Base-by-base conservation (phyloP, 2,888 invertebrate species). In the Habrosyne pyritoides region DNA sequence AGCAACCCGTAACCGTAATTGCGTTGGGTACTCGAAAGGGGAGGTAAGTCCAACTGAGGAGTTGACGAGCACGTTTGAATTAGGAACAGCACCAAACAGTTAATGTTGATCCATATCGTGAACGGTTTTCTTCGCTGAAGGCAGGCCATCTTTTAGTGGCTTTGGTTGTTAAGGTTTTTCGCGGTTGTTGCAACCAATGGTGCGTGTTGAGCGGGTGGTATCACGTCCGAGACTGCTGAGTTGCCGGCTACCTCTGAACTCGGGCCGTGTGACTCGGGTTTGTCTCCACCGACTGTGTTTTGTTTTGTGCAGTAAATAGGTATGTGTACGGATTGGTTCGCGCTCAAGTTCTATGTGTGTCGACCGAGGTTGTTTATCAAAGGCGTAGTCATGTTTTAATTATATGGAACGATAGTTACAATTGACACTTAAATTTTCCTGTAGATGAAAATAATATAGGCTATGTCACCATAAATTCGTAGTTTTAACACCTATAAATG, bases 21-120 rank as follows among this genome's bases (percentile, higher is more conserved):
- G 21, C 87, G 72, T 63, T 82, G 86, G 53, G 82, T 86, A 72
- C 79, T 86, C 50, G 63, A 90, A 77, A 94, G 72, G 0, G 93
- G 94, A 2, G 94, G 94, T 49, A 94, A 71, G 69, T 94, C 94
- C 50, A 94, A 75, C 67, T 95, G 94, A 0, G 93, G 86, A 30
- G 80, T 73, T 1, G 80, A 77, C 52, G 64, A 61, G 54, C 76
- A 75, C 54, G 75, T 57, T 8, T 69, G 55, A 3, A 73, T 42
- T 8, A 77, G 28, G 30, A 77, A 48, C 21, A 80, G 56, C 57
- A 86, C 71, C 59, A 88, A 59, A 60, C 14, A 14, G n/a, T 75
- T 66, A 56, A 86, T 58, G 71, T 77, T 75, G 53, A 81, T 71
- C 78, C 81, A 83, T 65, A 77, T 79, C 65, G 68, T 77, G 36